Conservation (phyloP, 2,113 vertebrate genomes). For the Dasyprocta punctata region DNA sequence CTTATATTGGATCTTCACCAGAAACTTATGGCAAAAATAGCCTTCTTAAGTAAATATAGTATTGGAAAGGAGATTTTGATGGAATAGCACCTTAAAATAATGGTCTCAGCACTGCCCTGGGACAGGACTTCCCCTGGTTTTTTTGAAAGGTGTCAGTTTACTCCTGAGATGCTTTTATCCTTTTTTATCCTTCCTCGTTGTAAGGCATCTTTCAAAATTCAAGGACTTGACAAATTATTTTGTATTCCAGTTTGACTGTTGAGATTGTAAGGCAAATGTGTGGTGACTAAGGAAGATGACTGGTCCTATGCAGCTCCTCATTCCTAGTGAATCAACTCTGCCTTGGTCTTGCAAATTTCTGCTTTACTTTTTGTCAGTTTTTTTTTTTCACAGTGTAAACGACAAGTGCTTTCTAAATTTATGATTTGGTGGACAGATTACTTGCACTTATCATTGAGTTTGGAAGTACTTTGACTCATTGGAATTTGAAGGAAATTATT, state of each 20-base stretch:
- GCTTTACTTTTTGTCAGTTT: background rate
- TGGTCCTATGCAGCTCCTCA: background rate
- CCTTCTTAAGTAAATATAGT: background rate
- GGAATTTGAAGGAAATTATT: slow-evolving; percentile 51
- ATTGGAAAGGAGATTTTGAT: background rate
- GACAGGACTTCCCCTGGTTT: background rate
- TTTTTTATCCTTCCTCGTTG: background rate
- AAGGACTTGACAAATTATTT: background rate
- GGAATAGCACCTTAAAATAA: background rate
- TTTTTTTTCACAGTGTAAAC: background rate
- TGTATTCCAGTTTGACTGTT: background rate
- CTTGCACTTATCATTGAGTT: background rate
- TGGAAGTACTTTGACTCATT: background rate
- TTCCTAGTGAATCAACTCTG: background rate
- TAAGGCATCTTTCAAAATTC: background rate
- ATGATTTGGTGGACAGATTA: background rate
- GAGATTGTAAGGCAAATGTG: background rate
- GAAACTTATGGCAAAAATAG: background rate
- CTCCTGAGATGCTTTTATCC: background rate
- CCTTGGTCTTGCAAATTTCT: background rate
- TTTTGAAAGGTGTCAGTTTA: background rate
- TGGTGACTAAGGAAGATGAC: background rate
- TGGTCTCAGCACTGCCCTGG: background rate
- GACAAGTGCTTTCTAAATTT: background rate
- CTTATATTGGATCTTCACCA: background rate